Conservation (phyloP, 92 coral and sea anemone species). For the Umimayanthus chanpuru region DNA sequence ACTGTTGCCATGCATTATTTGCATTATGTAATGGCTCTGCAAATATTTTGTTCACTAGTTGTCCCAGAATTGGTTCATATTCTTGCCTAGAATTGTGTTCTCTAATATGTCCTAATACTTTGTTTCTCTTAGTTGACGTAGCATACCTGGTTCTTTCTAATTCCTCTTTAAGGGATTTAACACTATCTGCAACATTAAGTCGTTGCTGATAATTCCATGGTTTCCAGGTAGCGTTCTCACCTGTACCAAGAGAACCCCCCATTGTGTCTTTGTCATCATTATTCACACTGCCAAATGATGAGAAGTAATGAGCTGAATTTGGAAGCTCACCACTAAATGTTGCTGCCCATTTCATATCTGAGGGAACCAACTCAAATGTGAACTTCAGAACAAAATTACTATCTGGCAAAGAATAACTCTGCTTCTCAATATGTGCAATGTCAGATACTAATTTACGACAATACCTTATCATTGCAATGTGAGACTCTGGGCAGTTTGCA, state of each 20-base stretch:
- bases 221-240: background rate
- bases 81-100: conserved; percentile 63
- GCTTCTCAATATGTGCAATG: conserved; percentile 34
- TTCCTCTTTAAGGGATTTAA: conserved; percentile 30
- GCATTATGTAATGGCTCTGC: conserved; percentile 70
- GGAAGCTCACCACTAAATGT: conserved; percentile 59
- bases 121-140: conserved; percentile 57
- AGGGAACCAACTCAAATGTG: conserved; percentile 61
- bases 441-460: conserved; percentile 22
- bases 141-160: conserved; percentile 35
- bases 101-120: conserved; percentile 47
- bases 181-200: background rate
- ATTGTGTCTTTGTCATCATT: conserved; percentile 6
- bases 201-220: conserved; percentile 2
- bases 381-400: conserved; percentile 19
- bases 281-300: conserved; percentile 56
- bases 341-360: conserved; percentile 76
- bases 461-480: conserved; percentile 48
- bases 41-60: conserved; percentile 50
- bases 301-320: conserved; percentile 58
- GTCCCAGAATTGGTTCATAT: conserved; percentile 55
- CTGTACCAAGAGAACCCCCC: conserved; percentile 15
- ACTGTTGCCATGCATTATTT: conserved; percentile 75
- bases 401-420: conserved; percentile 24
- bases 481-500: conserved; percentile 59